Evolutionary conservation across 1,140 invertebrate species (phyloP).

Genomic region (Brachionus calyciflorus): DNA sequence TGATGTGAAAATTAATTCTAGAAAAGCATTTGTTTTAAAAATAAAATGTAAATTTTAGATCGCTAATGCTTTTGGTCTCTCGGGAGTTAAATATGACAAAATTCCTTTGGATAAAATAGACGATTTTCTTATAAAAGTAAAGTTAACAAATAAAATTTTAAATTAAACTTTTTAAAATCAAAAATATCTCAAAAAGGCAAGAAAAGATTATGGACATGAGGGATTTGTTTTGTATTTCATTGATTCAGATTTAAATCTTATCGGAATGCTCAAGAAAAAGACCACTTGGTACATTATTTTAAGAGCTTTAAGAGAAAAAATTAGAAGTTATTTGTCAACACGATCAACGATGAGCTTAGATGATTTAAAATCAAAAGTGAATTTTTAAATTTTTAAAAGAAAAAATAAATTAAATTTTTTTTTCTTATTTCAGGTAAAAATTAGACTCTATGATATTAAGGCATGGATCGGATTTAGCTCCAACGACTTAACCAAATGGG

Average conservation of each 20-base stretch:
- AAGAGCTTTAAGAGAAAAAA: conserved; percentile 61
- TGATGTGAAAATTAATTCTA: too few relatives aligned
- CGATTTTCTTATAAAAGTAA: conserved; percentile 50
- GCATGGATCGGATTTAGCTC: conserved; percentile 9
- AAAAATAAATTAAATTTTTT: too few relatives aligned
- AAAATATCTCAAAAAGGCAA: too few relatives aligned
- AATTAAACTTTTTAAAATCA: conserved; percentile 45
- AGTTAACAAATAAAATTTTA: neutral
- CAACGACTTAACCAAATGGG: conserved; percentile 1
- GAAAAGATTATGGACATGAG: conserved; percentile 58
- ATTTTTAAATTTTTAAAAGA: too few relatives aligned
- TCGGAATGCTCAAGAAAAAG: conserved; percentile 63
- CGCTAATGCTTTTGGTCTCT: conserved; percentile 50
- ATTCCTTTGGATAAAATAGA: conserved; percentile 49
- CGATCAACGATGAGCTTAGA: conserved; percentile 16
- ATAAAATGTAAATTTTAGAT: conserved; percentile 48
- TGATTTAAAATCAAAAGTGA: neutral
- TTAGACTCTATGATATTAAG: neutral
- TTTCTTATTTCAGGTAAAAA: too few relatives aligned
- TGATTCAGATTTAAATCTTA: conserved; percentile 55
- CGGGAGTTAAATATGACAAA: conserved; percentile 49
- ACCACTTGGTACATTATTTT: conserved; percentile 63
- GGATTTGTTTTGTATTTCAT: conserved; percentile 63
- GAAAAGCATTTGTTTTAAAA: too few relatives aligned
- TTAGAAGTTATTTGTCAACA: conserved; percentile 48